These are phyloP conservation scores for Raja brachyura DNA, from an alignment of 2,113 vertebrate genomes.

Conservation along the genomic window DNA sequence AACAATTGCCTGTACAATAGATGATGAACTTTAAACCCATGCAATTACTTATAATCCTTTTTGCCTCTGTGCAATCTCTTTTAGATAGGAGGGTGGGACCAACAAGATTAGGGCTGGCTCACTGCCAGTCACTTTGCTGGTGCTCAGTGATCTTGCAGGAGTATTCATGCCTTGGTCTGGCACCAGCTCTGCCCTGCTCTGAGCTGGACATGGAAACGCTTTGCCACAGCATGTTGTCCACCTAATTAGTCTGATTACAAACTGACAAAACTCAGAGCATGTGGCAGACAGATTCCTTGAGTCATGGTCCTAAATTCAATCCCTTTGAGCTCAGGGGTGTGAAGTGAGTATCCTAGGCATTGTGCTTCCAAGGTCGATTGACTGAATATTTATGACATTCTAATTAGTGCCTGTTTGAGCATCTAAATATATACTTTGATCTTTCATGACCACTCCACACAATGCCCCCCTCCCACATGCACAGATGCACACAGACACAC, in stretches of 20 bases:
- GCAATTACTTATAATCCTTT: neutral
- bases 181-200: conserved; percentile 24
- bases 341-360: conserved; percentile 18
- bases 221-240: conserved; percentile 30
- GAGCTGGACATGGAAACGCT: conserved; percentile 18
- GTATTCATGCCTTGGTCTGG: neutral
- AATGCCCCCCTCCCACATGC: neutral
- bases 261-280: conserved; percentile 34
- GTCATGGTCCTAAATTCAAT: conserved; percentile 24
- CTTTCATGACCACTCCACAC: neutral
- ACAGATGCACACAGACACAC: neutral
- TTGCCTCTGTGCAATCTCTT: conserved; percentile 2
- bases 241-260: conserved; percentile 35
- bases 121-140: neutral
- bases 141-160: neutral
- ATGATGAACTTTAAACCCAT: neutral
- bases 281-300: conserved; percentile 26
- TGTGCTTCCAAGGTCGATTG: neutral
- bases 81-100: neutral
- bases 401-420: conserved; percentile 18
- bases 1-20: neutral
- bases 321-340: conserved; percentile 22
- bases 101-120: conserved; percentile 17
- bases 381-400: conserved; percentile 24
- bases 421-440: conserved; percentile 27